phyloP scores from a whole-genome alignment of 2,888 invertebrate species.

The Plebejus argus region DNA sequence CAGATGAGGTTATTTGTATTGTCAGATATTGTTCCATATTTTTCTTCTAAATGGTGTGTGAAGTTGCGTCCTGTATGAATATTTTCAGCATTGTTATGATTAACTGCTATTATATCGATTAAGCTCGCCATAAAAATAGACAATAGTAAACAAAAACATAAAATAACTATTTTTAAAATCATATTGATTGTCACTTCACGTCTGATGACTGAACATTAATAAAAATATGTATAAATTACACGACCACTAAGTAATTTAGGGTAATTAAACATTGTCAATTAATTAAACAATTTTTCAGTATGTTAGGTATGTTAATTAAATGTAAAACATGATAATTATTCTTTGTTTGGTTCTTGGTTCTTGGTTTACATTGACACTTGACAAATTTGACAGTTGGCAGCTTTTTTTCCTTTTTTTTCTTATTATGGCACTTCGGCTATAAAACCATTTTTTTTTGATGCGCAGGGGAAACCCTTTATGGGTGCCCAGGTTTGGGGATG shows the following conservation, averaged over 20 bases:
- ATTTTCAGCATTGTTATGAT: constrained; percentile 68
- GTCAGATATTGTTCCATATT: constrained; percentile 76
- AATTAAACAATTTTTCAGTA: constrained; percentile 5
- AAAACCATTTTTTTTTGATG: no score
- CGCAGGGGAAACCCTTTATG: no score
- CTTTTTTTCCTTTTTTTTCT: no score
- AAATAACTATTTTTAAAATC: constrained; percentile 82
- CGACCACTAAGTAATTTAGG: constrained; percentile 32
- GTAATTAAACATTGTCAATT: constrained; percentile 28
- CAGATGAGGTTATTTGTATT: constrained; percentile 83
- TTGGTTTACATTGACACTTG: no score
- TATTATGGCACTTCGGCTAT: no score
- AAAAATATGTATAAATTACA: constrained; percentile 21
- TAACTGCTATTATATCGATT: constrained; percentile 84
- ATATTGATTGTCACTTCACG: constrained; percentile 73
- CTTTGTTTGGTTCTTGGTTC: neutral
- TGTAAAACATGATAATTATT: constrained; percentile 1
- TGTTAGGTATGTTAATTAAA: neutral
- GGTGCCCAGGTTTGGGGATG: no score
- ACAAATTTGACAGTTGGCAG: no score
- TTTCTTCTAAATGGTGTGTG: constrained; percentile 58
- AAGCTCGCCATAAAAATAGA: constrained; percentile 87
- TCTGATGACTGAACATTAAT: constrained; percentile 22
- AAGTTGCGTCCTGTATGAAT: constrained; percentile 59
- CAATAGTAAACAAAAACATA: constrained; percentile 83